A percentile compares a stretch with the other conserved stretches of the same genome.
Conservation (phyloP, 2,797 vertebrate genomes). For the Oreonectes daqikongensis region DNA sequence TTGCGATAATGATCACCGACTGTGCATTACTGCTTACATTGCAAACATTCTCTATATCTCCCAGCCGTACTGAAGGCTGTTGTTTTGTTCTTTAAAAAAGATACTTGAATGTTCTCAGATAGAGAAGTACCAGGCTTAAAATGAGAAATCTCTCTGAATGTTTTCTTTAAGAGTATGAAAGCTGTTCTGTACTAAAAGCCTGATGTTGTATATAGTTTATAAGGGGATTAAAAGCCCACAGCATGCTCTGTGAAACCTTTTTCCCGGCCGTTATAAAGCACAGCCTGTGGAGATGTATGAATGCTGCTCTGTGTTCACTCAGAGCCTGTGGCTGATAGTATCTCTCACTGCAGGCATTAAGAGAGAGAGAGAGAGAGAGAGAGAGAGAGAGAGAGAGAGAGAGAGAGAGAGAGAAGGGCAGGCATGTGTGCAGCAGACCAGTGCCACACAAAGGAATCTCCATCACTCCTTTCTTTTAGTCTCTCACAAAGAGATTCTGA, state of each 20-base stretch:
- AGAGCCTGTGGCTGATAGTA: constrained; percentile 33
- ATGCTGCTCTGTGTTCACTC: constrained; percentile 36
- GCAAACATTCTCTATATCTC: not conserved
- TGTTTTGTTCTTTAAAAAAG: not conserved
- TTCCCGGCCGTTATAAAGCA: constrained; percentile 13
- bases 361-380: constrained; percentile 17
- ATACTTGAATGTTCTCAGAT: not conserved
- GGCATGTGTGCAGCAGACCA: not conserved
- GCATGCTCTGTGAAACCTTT: constrained; percentile 7
- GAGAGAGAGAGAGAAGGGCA: constrained; percentile 5
- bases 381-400: constrained; percentile 8
- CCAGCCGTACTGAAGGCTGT: not conserved
- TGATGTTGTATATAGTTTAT: constrained; percentile 40
- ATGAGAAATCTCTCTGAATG: not conserved
- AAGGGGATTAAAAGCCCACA: constrained; percentile 22
- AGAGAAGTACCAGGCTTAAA: constrained; percentile 6
- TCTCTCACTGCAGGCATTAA: constrained; percentile 18
- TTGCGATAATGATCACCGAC: not conserved
- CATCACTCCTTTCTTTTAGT: constrained; percentile 22
- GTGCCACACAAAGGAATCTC: constrained; percentile 17
- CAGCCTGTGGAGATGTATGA: constrained; percentile 44
- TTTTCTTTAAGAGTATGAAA: constrained; percentile 15
- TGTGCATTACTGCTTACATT: not conserved
- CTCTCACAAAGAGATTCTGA: constrained; percentile 14
- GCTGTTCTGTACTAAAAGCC: not conserved